Base-by-base conservation (phyloP, 2,888 invertebrate genomes). In the Athrips mouffetella region DNA sequence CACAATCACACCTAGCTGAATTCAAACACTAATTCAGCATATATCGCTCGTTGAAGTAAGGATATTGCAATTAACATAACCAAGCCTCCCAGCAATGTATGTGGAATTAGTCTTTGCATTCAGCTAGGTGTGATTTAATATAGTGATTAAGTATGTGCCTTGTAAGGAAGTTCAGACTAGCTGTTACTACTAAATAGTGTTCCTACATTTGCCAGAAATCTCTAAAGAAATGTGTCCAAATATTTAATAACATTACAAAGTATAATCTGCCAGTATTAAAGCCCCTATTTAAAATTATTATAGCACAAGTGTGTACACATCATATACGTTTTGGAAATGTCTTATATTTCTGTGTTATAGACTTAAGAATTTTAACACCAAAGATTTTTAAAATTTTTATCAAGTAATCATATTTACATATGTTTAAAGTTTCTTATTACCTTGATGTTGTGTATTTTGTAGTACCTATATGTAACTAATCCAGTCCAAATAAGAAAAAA, bases 401-500 rank as follows among this genome's bases (percentile, higher is more conserved):
- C 6, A 31, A 18, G 3, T 20, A 21, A 5, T 37, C 20, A 11
- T 37, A 21, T 4, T 5, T 11, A 35, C 5, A 18, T 11, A 37
- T n/a, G 20, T 16, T 35, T 35, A 35, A 21, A 20, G 20, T 37
- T 37, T 37, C 37, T 21, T 37, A 37, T 37, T 21, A 37, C n/a
- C n/a, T 20, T 6, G 11, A 18, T 37, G 37, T 37, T 21, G n/a
- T 37, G 21, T 37, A 21, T 2, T 37, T n/a, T 37, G 21, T 37
- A 35, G n/a, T n/a, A n/a, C 11, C 16, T 6, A 37, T 20, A 16
- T n/a, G n/a, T 41, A 41, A 23, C n/a, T 10, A 35, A 18, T 23
- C 42, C 48, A 41, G 21, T 21, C 44, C 48, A 33, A 20, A 44
- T 23, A 13, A 4, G 45, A 35, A 44, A 47, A 52, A 73, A 73